Evolutionary conservation across 2,888 invertebrate genomes (phyloP), one percentile per base, ranked within the genome.

Genomic region (Dryobotodes eremita): DNA sequence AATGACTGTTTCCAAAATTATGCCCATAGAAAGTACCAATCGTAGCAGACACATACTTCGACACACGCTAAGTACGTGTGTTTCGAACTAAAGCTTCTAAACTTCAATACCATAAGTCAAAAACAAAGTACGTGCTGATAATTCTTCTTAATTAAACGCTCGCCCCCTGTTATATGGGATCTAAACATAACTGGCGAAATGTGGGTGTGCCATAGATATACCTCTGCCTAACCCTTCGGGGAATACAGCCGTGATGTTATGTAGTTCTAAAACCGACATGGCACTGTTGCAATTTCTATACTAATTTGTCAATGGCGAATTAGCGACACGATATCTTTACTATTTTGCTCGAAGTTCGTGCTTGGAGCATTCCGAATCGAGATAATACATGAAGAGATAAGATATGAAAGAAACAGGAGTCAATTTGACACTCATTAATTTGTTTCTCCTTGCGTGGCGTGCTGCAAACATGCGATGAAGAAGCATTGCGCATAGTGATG

Each of bases 311-410:
- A 48, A 26, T 36, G 17, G 26, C 0, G 6, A 55, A 55, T 23
- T 36, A 6, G 17, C 1, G 13, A 55, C 36, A 26, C 3, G 17
- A 78, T 26, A 36, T 36, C 31, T 31, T 5, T 20, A 50, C 7
- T 36, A 48, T 46, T 17, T 74, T 20, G 36, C 13, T 53, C 31
- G 8, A 46, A 59, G 20, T 73, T 46, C 46, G 6, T 73, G 48
- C 20, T n/a, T 31, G 13, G 10, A 69, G 4, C 7, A 69, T 69
- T 26, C 13, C 31, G 20, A 26, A 50, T 55, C 48, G 23, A 15
- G 23, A 59, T 50, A 79, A 11, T 61, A 74, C 23, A 26, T 26
- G 26, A 75, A 42, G 42, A 77, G 26, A 59, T 53, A 77, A 69
- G 26, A 59, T 59, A 66, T 23, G 15, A 46, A 55, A 36, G 6